phyloP scores from a whole-genome alignment of 1,140 invertebrate genomes.

The Plutomurus gul region DNA sequence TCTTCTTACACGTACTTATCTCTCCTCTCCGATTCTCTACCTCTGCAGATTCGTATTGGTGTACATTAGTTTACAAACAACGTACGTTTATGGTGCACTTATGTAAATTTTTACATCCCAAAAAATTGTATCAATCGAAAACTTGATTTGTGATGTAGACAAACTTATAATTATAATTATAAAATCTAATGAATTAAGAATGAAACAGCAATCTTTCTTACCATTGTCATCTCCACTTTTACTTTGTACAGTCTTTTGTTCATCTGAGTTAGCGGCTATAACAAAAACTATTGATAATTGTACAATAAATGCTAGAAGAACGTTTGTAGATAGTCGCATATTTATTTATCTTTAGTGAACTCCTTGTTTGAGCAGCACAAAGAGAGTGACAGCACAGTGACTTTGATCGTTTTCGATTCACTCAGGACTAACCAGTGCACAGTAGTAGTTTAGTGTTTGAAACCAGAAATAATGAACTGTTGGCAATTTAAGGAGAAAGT shows the following conservation, averaged over 20 bases:
- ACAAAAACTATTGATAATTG: constrained; percentile 2
- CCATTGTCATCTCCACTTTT: not conserved
- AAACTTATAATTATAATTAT: not conserved
- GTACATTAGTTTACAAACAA: too few relatives aligned
- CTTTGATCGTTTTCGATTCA: too few relatives aligned
- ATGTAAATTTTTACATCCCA: not conserved
- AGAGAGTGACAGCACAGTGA: not conserved
- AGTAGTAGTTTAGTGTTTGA: not conserved
- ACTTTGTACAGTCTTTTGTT: not conserved
- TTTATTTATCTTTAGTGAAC: not conserved
- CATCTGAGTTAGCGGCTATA: not conserved
- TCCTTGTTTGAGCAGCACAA: not conserved
- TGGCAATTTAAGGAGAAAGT: too few relatives aligned
- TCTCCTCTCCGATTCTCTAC: too few relatives aligned
- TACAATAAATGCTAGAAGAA: not conserved
- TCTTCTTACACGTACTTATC: too few relatives aligned
- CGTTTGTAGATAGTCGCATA: not conserved
- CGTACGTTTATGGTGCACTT: not conserved
- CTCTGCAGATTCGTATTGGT: too few relatives aligned
- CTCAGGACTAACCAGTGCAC: too few relatives aligned
- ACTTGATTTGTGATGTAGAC: too few relatives aligned
- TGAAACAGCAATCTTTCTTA: not conserved
- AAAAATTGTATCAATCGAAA: too few relatives aligned
- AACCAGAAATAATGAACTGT: too few relatives aligned
- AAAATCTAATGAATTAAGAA: not conserved